Base-by-base conservation (phyloP, 2,797 vertebrate genomes). In the Tachyglossus aculeatus region DNA sequence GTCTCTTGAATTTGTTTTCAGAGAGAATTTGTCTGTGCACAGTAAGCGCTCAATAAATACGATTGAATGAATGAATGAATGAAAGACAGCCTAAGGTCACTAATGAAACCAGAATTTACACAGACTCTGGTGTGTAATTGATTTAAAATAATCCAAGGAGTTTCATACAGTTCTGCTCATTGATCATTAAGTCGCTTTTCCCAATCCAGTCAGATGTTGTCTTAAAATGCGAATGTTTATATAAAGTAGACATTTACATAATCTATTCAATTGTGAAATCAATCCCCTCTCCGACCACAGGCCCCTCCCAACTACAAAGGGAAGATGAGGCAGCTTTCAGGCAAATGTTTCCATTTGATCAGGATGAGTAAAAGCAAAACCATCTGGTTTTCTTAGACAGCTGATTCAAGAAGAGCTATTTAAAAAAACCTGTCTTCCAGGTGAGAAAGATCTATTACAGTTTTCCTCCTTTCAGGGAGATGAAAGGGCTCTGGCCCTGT, bases 331-430 rank as follows among this genome's bases (percentile, higher is more conserved):
- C 37, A 6, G 6, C 55, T 71, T 81, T 56, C 22, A 16, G 56
- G 91, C 89, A 93, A 93, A 95, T 90, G 86, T 81, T 79, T 83
- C 85, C 88, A 92, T 94, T 94, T 95, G 92, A 94, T 94, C 88
- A 80, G 88, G 68, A 90, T 85, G 89, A 90, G 90, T 89, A 84
- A 89, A 90, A 87, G 72, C 80, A 80, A 85, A 86, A 68, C 72
- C 44, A 78, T 87, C 80, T 89, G 90, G 89, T 87, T 86, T 64
- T 87, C 82, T 65, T 60, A 83, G 85, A 90, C 92, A 93, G 91
- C 87, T 93, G 92, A 93, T 88, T 88, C 90, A 81, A 85, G 81
- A 76, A 43, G 55, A 7, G 4, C 60, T 61, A 7, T 53, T 75
- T 78, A 73, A 71, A 79, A 82, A 69, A 67, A 64, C 43, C 40